Base-by-base conservation (phyloP, 2,888 invertebrate species). In the Alitta virens region DNA sequence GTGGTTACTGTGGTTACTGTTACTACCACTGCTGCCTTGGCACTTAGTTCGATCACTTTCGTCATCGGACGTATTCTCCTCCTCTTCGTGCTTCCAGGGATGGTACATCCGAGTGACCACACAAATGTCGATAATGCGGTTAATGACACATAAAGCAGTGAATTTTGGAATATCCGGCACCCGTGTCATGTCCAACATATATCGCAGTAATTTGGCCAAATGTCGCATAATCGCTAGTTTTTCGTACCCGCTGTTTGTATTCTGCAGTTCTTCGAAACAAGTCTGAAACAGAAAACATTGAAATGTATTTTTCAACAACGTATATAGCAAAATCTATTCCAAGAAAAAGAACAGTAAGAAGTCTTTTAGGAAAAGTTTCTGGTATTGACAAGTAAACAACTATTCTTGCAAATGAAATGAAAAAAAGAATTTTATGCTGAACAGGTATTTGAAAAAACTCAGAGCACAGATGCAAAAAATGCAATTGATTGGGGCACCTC, bases 101-200 rank as follows among this genome's bases (percentile, higher is more conserved):
- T 79, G 77, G 67, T 78, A 76, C 61, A 78, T 76, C 59, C 83
- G 77, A 77, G 85, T 75, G 67, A 83, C 80, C 56, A 85, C 78
- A 63, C 84, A 83, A 25, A 83, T 83, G 77, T 88, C 87, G 60
- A 87, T 78, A 43, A 84, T 80, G 62, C 76, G 71, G 78, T 88
- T 88, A 68, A 87, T 83, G 60, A 86, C 85, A 68, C 84, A 83
- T 72, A 88, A 83, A 2, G 87, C 86, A 0, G 87, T 86, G 79
- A 86, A 87, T 74, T 87, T 87, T 21, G 40, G 38, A 7, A 46
- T 46, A 21, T 59, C 42, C 1, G 60, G 49, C 14, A 86, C 86
- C 66, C 84, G 84, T 63, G 86, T 82, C 65, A 87, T 83, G 64
- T 85, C 83, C 60, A 86, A 81, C 64, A 85, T 84, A 56, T 86